A percentile compares a stretch with the other conserved stretches of the same genome.
Conservation (phyloP, 2,113 vertebrate genomes). For the Leptodactylus fuscus region DNA sequence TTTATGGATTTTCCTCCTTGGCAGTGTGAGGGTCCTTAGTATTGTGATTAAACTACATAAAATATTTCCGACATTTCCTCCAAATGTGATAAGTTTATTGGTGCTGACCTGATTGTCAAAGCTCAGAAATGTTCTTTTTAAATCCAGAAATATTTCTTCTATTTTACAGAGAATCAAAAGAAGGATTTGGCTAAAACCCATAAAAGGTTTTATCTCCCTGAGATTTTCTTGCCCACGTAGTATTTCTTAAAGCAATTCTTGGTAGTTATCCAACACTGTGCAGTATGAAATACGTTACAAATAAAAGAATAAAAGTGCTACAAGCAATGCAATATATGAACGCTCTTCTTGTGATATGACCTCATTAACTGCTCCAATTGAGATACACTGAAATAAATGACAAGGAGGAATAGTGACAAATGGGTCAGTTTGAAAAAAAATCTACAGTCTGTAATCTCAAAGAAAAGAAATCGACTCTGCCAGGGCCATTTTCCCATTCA, state of each 20-base stretch:
- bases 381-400: slow-evolving; percentile 33
- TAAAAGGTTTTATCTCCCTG: slow-evolving; percentile 40
- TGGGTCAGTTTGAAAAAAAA: slow-evolving; percentile 19
- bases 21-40: not conserved
- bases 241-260: slow-evolving; percentile 36
- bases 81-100: slow-evolving; percentile 12
- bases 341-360: slow-evolving; percentile 28
- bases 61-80: slow-evolving; percentile 16
- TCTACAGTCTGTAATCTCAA: not conserved
- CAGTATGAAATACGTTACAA: slow-evolving; percentile 14
- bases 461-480: not conserved
- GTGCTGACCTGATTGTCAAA: slow-evolving; percentile 33
- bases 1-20: not conserved
- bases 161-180: slow-evolving; percentile 30
- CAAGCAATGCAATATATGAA: slow-evolving; percentile 21
- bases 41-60: slow-evolving; percentile 3
- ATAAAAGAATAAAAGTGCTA: slow-evolving; percentile 17
- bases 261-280: slow-evolving; percentile 37
- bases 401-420: slow-evolving; percentile 34
- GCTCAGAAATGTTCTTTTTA: slow-evolving; percentile 43
- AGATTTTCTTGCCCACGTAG: slow-evolving; percentile 35
- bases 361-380: slow-evolving; percentile 44
- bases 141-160: slow-evolving; percentile 37
- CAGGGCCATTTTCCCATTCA: not conserved
- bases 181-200: slow-evolving; percentile 41